Evolutionary conservation across 2,888 invertebrate species (phyloP).

Genomic region (Lasioglossum lativentre): DNA sequence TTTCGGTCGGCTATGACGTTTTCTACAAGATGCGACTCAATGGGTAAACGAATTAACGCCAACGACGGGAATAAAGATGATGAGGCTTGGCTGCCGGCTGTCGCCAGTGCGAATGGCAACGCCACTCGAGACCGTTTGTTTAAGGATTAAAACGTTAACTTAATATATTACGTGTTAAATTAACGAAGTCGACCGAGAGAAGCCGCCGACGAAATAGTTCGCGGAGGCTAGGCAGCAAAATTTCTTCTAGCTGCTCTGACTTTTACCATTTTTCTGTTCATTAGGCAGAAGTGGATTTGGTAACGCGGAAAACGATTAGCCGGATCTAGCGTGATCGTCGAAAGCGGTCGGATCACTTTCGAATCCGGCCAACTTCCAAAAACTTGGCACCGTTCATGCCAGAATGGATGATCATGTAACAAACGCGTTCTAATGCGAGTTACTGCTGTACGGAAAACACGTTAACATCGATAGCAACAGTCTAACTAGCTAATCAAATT

Average conservation of each 20-base stretch:
- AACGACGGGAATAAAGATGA: constrained; percentile 53
- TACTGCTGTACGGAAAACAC: background rate
- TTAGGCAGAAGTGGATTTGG: background rate
- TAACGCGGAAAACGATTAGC: constrained; percentile 7
- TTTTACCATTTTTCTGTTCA: background rate
- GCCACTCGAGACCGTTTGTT: constrained; percentile 33
- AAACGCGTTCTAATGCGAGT: background rate
- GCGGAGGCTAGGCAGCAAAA: background rate
- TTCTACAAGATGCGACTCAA: constrained; percentile 48
- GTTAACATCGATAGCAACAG: background rate
- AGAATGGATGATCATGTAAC: background rate
- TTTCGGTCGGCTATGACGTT: constrained; percentile 51
- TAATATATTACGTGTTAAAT: constrained; percentile 45
- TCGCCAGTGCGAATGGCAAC: constrained; percentile 23
- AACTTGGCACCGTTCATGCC: background rate
- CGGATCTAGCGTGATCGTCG: background rate
- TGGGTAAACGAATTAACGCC: constrained; percentile 55
- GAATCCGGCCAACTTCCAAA: constrained; percentile 29
- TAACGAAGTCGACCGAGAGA: constrained; percentile 40
- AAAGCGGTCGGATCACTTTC: constrained; percentile 52
- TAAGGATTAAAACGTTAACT: constrained; percentile 27
- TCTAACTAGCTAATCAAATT: background rate
- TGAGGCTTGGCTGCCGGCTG: constrained; percentile 11
- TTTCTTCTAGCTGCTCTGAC: background rate
- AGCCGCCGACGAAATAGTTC: constrained; percentile 4